phyloP scores from a whole-genome alignment of 2,888 invertebrate genomes.

The Lasioglossum oenotherae region DNA sequence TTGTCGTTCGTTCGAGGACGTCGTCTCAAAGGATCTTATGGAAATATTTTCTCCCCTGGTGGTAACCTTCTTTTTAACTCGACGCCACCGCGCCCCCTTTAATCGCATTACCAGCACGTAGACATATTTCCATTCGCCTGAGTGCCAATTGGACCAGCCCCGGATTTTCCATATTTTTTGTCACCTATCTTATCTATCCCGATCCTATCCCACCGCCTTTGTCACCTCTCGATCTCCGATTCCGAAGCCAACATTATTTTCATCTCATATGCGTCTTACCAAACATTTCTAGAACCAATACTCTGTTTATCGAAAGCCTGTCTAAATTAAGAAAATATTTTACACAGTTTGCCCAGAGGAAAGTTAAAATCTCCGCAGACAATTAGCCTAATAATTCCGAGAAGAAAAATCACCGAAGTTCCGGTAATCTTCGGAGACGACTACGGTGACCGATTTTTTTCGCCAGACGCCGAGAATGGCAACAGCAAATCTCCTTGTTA shows the following conservation, averaged over 20 bases:
- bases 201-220: neutral
- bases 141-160: constrained; percentile 50
- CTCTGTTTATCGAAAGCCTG: neutral
- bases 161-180: constrained; percentile 27
- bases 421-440: neutral
- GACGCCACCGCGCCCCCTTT: constrained; percentile 46
- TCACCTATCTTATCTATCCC: neutral
- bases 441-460: neutral
- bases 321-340: neutral
- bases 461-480: neutral
- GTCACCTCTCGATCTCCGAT: neutral
- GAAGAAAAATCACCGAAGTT: neutral
- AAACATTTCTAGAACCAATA: neutral
- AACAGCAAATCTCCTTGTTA: constrained; percentile 11
- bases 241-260: constrained; percentile 1
- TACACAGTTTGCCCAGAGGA: neutral
- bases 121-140: constrained; percentile 67
- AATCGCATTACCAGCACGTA: constrained; percentile 70
- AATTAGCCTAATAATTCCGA: neutral
- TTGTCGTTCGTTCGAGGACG: constrained; percentile 47
- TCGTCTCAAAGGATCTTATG: constrained; percentile 64
- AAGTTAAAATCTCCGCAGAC: neutral
- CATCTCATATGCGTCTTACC: neutral
- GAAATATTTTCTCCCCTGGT: constrained; percentile 68
- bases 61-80: constrained; percentile 66